Evolutionary conservation across 2,113 vertebrate genomes (phyloP), one percentile per base, ranked within the genome.

Genomic region (Lampris megalopsis): DNA sequence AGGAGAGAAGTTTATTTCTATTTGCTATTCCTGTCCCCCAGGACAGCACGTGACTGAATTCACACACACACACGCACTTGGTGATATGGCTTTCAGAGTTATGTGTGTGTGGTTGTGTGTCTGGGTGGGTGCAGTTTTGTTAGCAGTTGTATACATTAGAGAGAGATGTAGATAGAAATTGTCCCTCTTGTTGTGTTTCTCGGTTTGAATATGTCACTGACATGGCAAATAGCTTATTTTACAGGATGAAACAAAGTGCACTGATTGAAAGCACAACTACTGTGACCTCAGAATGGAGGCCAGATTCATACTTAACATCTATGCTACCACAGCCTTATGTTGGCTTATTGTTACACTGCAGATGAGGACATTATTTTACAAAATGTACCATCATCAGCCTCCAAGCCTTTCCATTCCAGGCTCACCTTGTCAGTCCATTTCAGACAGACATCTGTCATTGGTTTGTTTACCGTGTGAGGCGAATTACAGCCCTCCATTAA

Each of bases 41-140:
- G 42, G 63, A 36, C 61, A 53, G 13, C 73, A 78, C 56, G 76
- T 83, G 85, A 82, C 59, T 86, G 40, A 24, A 24, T 24, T 24
- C 24, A 24, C 49, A 72, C 53, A 69, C 78, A 85, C 83, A 86
- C 78, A 13, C 71, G 84, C 71, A 64, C 38, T 64, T 81, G 68
- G 47, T 77, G 70, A 56, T 56, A 11, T 24, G 5, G 61, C 40
- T 63, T 41, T 36, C 45, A n/a, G 41, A n/a, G 36, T n/a, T 48
- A 1, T 47, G 42, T 35, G 41, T 63, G 42, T 43, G 59, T 61
- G 37, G 11, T 43, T 7, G 61, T 47, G 42, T 1, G n/a, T 47
- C 40, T 45, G 42, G 6, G 36, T 40, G 58, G 40, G 36, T 60
- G 58, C 6, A 24, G 58, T 10, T 52, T 10, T 52, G 9, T 52